Conservation (phyloP, 2,888 invertebrate genomes). For the Ennomos fuscantarius region DNA sequence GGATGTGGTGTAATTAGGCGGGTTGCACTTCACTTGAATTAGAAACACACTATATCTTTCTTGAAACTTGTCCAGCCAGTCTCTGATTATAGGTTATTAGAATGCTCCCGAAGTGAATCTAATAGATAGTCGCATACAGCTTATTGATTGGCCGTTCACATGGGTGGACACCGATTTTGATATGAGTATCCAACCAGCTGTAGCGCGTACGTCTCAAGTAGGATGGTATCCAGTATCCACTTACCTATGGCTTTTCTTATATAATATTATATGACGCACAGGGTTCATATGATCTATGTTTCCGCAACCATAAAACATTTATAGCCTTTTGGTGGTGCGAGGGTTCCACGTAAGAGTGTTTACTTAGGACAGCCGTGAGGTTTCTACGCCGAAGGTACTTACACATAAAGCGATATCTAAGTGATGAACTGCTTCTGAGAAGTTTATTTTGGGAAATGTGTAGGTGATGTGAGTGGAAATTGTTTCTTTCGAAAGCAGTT, state of each 20-base stretch:
- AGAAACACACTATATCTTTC: too few relatives aligned
- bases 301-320: conserved; percentile 30
- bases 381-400: conserved; percentile 40
- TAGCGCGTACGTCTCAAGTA: too few relatives aligned
- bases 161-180: too few relatives aligned
- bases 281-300: conserved; percentile 3
- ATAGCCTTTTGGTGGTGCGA: conserved; percentile 29
- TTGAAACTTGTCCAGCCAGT: too few relatives aligned
- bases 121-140: too few relatives aligned
- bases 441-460: conserved; percentile 24
- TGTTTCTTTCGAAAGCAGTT: conserved; percentile 25
- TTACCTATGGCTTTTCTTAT: conserved; percentile 5
- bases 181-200: too few relatives aligned
- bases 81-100: too few relatives aligned
- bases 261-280: background rate
- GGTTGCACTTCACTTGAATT: background rate
- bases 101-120: too few relatives aligned
- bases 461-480: conserved; percentile 11
- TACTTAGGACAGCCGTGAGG: conserved; percentile 53
- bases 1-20: conserved; percentile 12
- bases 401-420: conserved; percentile 36
- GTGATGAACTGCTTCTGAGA: conserved; percentile 35
- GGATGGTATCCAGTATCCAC: background rate
- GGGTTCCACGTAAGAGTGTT: conserved; percentile 44
- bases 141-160: too few relatives aligned